These are phyloP conservation scores for Pollenia angustigena DNA, from an alignment of 2,888 invertebrate species.

Conservation along the genomic window DNA sequence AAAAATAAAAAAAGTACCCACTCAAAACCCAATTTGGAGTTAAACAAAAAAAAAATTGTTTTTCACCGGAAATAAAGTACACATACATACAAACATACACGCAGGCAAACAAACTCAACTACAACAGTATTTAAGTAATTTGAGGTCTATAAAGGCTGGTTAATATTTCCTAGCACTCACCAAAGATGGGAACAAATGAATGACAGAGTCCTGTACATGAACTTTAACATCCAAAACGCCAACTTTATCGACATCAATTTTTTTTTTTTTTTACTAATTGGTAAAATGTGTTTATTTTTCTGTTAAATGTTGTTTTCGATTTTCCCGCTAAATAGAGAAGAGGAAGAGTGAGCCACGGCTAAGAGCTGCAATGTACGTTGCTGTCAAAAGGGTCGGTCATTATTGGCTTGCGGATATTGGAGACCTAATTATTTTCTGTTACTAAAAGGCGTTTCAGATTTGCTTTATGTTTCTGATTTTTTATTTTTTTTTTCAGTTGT, in stretches of 20 bases:
- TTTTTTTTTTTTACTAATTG: slow-evolving; percentile 60
- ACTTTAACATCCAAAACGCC: slow-evolving; percentile 30
- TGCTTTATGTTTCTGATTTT: slow-evolving; percentile 13
- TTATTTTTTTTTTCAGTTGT: background rate
- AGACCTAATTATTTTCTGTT: slow-evolving; percentile 59
- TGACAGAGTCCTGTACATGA: slow-evolving; percentile 14
- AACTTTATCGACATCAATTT: background rate
- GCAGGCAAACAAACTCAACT: background rate
- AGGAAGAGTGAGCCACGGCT: background rate
- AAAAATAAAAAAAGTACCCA: slow-evolving; percentile 1
- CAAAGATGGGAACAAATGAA: slow-evolving; percentile 1
- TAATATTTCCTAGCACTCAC: slow-evolving; percentile 20
- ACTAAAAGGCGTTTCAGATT: slow-evolving; percentile 42
- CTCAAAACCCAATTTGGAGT: slow-evolving; percentile 46
- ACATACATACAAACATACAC: background rate
- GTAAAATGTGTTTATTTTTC: slow-evolving; percentile 56
- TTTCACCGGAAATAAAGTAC: slow-evolving; percentile 25
- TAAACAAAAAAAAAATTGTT: slow-evolving; percentile 51
- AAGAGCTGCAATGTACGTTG: background rate
- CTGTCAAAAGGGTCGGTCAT: slow-evolving; percentile 36
- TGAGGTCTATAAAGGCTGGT: slow-evolving; percentile 43
- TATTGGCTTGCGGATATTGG: slow-evolving; percentile 42
- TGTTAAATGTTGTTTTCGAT: slow-evolving; percentile 4
- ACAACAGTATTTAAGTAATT: slow-evolving; percentile 47
- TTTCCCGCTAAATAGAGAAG: background rate